Conservation (phyloP, 2,888 invertebrate genomes). For the Cephus nigrinus region DNA sequence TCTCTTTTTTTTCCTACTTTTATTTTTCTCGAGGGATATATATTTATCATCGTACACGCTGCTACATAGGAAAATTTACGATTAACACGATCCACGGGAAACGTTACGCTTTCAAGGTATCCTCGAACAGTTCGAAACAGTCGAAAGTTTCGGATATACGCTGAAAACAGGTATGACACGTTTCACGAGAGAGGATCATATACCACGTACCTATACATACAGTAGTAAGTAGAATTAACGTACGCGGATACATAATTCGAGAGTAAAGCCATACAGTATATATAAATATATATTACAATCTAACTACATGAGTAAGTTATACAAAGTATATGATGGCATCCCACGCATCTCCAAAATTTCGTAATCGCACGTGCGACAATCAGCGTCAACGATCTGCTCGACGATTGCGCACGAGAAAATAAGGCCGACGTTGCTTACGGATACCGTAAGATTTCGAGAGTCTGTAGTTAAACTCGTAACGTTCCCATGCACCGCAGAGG, state of each 20-base stretch:
- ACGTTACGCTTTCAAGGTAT: neutral
- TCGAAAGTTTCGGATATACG: neutral
- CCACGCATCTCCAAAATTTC: neutral
- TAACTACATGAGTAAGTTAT: neutral
- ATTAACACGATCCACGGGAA: neutral
- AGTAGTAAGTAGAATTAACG: neutral
- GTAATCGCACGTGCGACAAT: neutral
- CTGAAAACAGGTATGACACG: neutral
- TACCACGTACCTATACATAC: neutral
- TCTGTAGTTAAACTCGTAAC: neutral
- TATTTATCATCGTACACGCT: neutral
- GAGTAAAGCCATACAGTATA: neutral
- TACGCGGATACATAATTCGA: neutral
- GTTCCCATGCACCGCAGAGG: neutral
- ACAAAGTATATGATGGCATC: neutral
- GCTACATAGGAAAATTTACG: neutral
- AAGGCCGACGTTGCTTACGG: neutral
- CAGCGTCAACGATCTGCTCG: neutral
- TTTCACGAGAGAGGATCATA: neutral
- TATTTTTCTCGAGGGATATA: too few relatives aligned
- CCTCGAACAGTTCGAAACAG: neutral
- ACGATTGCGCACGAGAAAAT: neutral
- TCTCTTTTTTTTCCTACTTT: too few relatives aligned
- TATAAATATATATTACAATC: neutral
- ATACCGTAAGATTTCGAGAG: neutral